Evolutionary conservation across 2,888 invertebrate genomes (phyloP).

Genomic region (Philereme transversata): DNA sequence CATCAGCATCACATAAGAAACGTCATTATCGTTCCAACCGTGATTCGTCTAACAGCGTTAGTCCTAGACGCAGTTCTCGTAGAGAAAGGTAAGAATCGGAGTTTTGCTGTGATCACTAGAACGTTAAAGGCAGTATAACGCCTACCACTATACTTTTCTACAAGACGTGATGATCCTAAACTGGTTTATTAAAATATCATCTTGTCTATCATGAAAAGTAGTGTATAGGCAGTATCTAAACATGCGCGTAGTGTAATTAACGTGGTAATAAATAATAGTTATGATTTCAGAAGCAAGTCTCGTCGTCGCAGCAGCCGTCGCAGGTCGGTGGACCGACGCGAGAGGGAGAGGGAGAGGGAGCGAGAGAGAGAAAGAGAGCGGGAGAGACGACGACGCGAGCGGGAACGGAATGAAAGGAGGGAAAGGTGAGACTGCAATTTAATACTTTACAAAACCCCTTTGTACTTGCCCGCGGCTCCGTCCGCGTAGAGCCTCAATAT

Average conservation of each 20-base stretch:
- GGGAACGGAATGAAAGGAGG: conserved; percentile 56
- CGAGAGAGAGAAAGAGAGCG: conserved; percentile 63
- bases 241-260: no score
- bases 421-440: conserved; percentile 57
- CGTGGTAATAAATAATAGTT: background rate
- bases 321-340: conserved; percentile 74
- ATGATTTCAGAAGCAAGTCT: conserved; percentile 65
- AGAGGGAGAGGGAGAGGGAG: conserved; percentile 70
- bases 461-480: no score
- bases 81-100: conserved; percentile 74
- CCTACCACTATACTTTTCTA: no score
- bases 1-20: conserved; percentile 90
- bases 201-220: no score
- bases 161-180: background rate
- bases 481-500: no score
- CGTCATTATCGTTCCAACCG: conserved; percentile 94
- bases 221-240: no score
- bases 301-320: conserved; percentile 75
- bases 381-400: conserved; percentile 65
- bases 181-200: no score
- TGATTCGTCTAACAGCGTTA: conserved; percentile 88
- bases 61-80: conserved; percentile 78
- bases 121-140: background rate
- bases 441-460: background rate
- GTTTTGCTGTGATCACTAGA: background rate